A percentile compares a stretch with the other conserved stretches of the same genome.
These are phyloP conservation scores for Amiota minor DNA, from an alignment of 2,888 invertebrate species.

Conservation along the genomic window DNA sequence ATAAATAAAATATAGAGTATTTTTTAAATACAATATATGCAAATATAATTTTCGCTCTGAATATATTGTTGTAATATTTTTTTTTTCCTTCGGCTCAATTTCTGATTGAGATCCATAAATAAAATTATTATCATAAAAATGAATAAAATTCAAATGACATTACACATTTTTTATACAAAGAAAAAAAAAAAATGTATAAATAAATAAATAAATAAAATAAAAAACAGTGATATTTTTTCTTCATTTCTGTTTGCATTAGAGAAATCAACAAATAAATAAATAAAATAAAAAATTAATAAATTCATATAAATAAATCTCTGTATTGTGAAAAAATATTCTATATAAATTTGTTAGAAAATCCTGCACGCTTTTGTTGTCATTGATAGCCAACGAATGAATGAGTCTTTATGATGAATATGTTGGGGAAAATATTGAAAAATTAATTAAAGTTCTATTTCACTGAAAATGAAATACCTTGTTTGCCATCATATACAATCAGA, in stretches of 20 bases:
- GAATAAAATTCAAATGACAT: constrained; percentile 10
- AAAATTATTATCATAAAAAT: background rate
- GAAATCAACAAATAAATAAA: constrained; percentile 7
- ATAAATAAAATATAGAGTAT: background rate
- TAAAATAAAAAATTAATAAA: background rate
- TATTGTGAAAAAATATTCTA: background rate
- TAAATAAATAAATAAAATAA: no score
- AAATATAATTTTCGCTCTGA: constrained; percentile 10
- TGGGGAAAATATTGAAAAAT: no score
- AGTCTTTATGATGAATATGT: no score
- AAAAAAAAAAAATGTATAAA: background rate
- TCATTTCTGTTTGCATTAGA: background rate
- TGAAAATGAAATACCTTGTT: background rate
- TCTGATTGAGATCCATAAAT: background rate
- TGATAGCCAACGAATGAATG: no score
- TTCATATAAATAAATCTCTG: constrained; percentile 1
- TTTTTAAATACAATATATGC: constrained; percentile 14
- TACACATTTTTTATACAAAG: background rate
- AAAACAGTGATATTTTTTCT: background rate
- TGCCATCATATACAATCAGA: background rate
- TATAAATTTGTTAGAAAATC: background rate
- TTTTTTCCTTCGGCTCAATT: background rate
- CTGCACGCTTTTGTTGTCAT: constrained; percentile 7
- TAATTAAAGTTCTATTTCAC: background rate
- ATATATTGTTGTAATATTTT: background rate